These are phyloP conservation scores for Choloepus didactylus DNA, from an alignment of 2,797 vertebrate species.

Conservation along the genomic window DNA sequence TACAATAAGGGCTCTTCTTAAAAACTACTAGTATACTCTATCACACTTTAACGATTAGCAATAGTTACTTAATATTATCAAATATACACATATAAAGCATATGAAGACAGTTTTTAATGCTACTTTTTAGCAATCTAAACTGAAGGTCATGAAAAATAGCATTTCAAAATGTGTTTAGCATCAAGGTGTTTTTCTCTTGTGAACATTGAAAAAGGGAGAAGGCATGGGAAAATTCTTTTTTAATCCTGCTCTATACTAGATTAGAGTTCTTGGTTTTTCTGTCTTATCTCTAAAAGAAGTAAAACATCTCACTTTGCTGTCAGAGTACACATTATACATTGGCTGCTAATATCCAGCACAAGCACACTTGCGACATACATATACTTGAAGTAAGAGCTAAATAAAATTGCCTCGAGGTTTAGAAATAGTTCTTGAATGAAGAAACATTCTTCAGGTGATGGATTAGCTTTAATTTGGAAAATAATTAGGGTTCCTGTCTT, in stretches of 20 bases:
- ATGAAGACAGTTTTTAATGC: conserved; percentile 27
- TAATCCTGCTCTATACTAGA: neutral
- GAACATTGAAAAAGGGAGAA: conserved; percentile 48
- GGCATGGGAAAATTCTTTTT: conserved; percentile 4
- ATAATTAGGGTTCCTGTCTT: conserved; percentile 37
- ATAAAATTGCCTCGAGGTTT: neutral
- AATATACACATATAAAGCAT: neutral
- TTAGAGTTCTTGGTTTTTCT: conserved; percentile 29
- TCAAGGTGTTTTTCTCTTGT: conserved; percentile 53
- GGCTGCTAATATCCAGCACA: neutral
- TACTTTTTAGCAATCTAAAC: conserved; percentile 53
- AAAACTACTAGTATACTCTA: neutral
- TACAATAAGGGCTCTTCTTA: neutral
- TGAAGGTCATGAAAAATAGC: conserved; percentile 41
- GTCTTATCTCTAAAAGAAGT: neutral
- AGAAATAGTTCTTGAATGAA: conserved; percentile 52
- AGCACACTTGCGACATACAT: neutral
- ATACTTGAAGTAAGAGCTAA: conserved; percentile 27
- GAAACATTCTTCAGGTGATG: conserved; percentile 33
- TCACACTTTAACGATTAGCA: neutral
- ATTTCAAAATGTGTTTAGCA: conserved; percentile 41
- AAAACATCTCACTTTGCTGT: neutral
- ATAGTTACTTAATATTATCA: neutral
- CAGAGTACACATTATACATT: conserved; percentile 34
- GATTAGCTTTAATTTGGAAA: conserved; percentile 61